A percentile compares a stretch with the other conserved stretches of the same genome.
Evolutionary conservation across 2,888 invertebrate species (phyloP).

Genomic region (Noctuana brunneofusca): DNA sequence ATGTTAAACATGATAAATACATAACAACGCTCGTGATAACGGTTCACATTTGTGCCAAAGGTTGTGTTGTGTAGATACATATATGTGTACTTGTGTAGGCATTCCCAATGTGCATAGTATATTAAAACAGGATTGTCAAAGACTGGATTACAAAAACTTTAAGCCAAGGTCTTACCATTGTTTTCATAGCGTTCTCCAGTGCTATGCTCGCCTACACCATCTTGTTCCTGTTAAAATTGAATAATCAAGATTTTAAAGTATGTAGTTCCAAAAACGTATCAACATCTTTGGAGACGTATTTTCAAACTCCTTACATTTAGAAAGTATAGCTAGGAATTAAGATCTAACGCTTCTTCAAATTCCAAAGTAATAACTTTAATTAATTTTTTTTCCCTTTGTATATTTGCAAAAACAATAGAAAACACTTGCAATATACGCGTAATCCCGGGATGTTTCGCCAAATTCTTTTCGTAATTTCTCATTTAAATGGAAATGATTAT

Average conservation of each 20-base stretch:
- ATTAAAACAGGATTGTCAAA: slow-evolving; percentile 11
- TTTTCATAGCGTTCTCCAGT: slow-evolving; percentile 59
- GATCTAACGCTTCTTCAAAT: background rate
- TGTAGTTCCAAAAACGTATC: no score
- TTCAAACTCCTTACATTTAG: background rate
- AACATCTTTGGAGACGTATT: no score
- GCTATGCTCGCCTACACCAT: slow-evolving; percentile 55
- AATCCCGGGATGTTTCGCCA: slow-evolving; percentile 34
- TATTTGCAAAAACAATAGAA: slow-evolving; percentile 11
- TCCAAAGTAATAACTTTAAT: slow-evolving; percentile 19
- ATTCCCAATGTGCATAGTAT: slow-evolving; percentile 41
- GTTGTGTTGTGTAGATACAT: slow-evolving; percentile 18
- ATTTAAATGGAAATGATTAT: slow-evolving; percentile 46
- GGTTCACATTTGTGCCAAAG: slow-evolving; percentile 33
- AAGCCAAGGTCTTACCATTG: slow-evolving; percentile 54
- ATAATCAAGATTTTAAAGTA: no score
- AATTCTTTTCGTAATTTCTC: slow-evolving; percentile 43
- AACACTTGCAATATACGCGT: slow-evolving; percentile 12
- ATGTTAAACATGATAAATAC: background rate
- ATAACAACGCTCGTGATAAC: background rate
- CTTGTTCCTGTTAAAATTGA: slow-evolving; percentile 65
- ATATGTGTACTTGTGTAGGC: slow-evolving; percentile 22
- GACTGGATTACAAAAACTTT: background rate
- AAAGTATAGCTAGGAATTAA: background rate
- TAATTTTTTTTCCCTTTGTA: slow-evolving; percentile 2